Evolutionary conservation across 1,140 invertebrate genomes (phyloP), one percentile per base, ranked within the genome.

Genomic region (Acromyrmex charruanus): DNA sequence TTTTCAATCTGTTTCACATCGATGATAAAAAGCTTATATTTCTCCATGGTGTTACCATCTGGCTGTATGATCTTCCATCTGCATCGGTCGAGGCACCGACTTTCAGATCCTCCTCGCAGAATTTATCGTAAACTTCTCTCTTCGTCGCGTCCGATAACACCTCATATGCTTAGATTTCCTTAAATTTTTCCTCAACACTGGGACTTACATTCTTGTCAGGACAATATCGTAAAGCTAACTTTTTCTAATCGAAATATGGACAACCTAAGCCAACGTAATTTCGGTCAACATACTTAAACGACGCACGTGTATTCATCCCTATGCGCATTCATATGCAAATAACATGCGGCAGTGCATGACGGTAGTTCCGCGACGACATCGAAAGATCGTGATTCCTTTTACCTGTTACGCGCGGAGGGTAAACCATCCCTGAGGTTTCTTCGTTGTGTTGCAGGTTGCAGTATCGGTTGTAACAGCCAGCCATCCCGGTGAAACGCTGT

Each of bases 311-410:
- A 58, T 63, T 21, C 21, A 35, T 39, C n/a, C n/a, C 10, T 28
- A 28, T 59, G 7, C 39, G 69, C 14, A 82, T 82, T 82, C 21
- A 61, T 49, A 77, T 75, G 59, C 61, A 85, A 85, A 85, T 77
- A 49, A 75, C 59, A 85, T 59, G 28, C 82, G 49, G n/a, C 6
- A 35, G 16, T 49, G 35, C 39, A 31, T 53, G 35, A 58, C 18
- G 68, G 18, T 39, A 25, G 44, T 44, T 59, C n/a, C 49, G 63
- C 55, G 53, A 35, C 53, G 12, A 49, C 12, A 28, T 39, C 39
- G 55, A 35, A 39, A 74, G 55, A 82, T 82, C 53, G 18, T 35
- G 68, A 74, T 74, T 82, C n/a, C 68, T 74, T 35, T 82, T 82
- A 82, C 68, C 55, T 82, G 80, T 82, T 74, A 74, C 53, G 12